Base-by-base conservation (phyloP, 2,797 vertebrate genomes). In the Coccyzus lansbergi region DNA sequence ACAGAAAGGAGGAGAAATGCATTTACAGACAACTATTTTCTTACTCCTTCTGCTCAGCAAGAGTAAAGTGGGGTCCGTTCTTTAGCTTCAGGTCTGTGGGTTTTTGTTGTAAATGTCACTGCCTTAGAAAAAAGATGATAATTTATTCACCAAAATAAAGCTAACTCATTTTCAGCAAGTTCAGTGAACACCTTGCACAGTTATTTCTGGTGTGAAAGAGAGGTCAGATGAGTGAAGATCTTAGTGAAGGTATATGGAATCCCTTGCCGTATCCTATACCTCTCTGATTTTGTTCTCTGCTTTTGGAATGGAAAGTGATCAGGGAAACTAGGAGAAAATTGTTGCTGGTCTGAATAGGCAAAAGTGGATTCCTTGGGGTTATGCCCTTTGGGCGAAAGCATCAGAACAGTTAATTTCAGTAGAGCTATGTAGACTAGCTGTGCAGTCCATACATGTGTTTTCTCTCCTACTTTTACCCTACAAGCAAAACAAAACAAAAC, bases 71-170 rank as follows among this genome's bases (percentile, higher is more conserved):
- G 18, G 7, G 9, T 60, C 64, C 4, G 24, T 68, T 3, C 9
- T 46, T 15, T 8, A 82, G 24, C 19, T 12, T 25, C 40, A 49
- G 6, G 10, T 10, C 10, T 1, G 0, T 14, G n/a, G 4, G 6
- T 76, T 76, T 79, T 51, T 44, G 10, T 34, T 80, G 26, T 56
- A 29, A 62, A 42, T 3, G 1, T 67, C 29, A 53, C 31, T 70
- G 19, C 52, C 18, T 70, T 28, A 34, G 21, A 29, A 53, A 68
- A 85, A 81, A 7, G 15, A 44, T 44, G 42, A 18, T 44, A 44
- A 14, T 16, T 44, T 44, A 44, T 44, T 44, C 42, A 44, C n/a
- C 10, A 36, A 81, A 69, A 83, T 28, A 38, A 6, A 72, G 22
- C 7, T 4, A 40, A 33, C 12, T 4, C 4, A 12, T 78, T 89